Evolutionary conservation across 2,888 invertebrate species (phyloP).

Genomic region (Lamproptera curius): DNA sequence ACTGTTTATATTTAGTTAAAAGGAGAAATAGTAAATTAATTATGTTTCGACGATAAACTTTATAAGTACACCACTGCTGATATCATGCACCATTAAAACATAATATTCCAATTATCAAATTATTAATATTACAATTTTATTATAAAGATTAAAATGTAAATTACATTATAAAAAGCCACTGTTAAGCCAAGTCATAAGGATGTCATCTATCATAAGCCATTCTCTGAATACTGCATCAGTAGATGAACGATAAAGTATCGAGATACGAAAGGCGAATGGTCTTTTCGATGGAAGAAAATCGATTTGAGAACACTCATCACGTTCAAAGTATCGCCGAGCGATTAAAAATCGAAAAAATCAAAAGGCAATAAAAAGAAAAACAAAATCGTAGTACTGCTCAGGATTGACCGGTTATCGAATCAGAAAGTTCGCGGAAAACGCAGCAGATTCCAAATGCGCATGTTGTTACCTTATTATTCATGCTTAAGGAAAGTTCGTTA

Average conservation of each 20-base stretch:
- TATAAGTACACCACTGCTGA: too few species aligned
- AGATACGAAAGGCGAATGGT: constrained; percentile 4
- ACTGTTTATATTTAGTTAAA: too few species aligned
- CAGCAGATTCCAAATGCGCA: constrained; percentile 27
- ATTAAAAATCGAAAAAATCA: constrained; percentile 23
- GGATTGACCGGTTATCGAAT: constrained; percentile 56
- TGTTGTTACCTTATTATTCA: constrained; percentile 28
- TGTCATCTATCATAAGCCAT: constrained; percentile 7
- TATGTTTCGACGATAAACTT: too few species aligned
- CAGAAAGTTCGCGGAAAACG: constrained; percentile 65
- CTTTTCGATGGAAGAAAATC: constrained; percentile 32
- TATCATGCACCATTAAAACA: too few species aligned
- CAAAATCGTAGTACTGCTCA: too few species aligned
- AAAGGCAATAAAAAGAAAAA: too few species aligned
- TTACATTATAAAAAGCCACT: too few species aligned
- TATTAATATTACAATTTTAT: too few species aligned
- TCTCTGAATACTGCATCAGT: constrained; percentile 6
- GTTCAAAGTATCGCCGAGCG: constrained; percentile 38
- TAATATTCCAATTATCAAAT: too few species aligned
- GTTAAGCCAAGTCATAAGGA: too few species aligned
- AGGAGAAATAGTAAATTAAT: too few species aligned
- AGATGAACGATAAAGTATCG: constrained; percentile 11
- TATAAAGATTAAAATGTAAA: too few species aligned
- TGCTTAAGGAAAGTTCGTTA: constrained; percentile 33
- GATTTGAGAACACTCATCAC: constrained; percentile 43